Conservation (phyloP, 2,888 invertebrate genomes). For the Andrena minutula region DNA sequence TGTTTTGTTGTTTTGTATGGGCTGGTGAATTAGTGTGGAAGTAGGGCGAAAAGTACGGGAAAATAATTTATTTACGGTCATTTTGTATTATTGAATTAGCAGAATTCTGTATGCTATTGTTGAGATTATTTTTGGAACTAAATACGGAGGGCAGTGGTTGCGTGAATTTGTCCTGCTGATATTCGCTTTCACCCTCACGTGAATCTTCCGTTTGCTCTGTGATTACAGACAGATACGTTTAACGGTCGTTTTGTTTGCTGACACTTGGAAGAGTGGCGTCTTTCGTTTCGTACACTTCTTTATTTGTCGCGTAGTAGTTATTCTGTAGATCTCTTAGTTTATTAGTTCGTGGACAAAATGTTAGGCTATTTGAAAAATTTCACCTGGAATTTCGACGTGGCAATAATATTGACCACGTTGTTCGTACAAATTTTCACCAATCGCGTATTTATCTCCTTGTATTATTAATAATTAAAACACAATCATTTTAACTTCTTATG, state of each 20-base stretch:
- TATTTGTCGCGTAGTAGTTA: not conserved
- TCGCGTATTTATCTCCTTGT: too few species aligned
- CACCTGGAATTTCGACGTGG: not conserved
- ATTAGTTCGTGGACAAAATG: not conserved
- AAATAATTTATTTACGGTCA: not conserved
- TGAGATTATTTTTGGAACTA: not conserved
- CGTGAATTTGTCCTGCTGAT: not conserved
- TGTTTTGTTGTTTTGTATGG: not conserved
- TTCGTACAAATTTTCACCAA: not conserved
- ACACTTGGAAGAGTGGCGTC: not conserved
- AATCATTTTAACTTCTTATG: too few species aligned
- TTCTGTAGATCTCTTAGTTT: not conserved
- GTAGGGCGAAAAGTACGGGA: not conserved
- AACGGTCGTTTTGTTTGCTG: constrained; percentile 6
- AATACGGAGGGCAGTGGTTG: not conserved
- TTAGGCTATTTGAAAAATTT: not conserved
- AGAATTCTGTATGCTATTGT: not conserved
- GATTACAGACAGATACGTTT: constrained; percentile 12
- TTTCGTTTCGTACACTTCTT: not conserved
- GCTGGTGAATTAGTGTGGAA: too few species aligned
- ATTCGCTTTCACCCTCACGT: not conserved
- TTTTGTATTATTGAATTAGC: not conserved
- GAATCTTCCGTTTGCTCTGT: not conserved
- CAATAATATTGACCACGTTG: not conserved
- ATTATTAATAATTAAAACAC: too few species aligned